Conservation (phyloP, 1,140 invertebrate genomes). For the Heliconius eleuchia region DNA sequence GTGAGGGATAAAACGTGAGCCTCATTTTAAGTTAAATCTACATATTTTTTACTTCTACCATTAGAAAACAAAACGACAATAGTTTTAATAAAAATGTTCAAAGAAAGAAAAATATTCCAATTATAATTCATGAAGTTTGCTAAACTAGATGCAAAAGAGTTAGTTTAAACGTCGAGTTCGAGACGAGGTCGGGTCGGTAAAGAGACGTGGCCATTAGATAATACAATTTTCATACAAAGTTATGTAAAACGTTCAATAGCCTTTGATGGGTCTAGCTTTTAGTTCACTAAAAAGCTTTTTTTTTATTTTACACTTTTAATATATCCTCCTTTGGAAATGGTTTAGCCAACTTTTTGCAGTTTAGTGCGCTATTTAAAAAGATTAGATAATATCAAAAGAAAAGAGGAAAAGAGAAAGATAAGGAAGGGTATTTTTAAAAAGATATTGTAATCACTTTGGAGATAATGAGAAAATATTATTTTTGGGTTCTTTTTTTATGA, state of each 20-base stretch:
- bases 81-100: neutral
- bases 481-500: no score
- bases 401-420: no score
- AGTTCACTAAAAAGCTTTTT: neutral
- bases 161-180: constrained; percentile 4
- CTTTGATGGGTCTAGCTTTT: constrained; percentile 38
- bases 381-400: no score
- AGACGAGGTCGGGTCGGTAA: neutral
- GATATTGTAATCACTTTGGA: no score
- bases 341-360: no score
- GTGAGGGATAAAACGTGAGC: neutral
- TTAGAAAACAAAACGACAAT: neutral
- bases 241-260: constrained; percentile 50
- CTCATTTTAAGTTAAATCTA: neutral
- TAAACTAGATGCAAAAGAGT: constrained; percentile 18
- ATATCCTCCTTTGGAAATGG: neutral
- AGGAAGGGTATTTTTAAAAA: no score
- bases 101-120: neutral
- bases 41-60: neutral
- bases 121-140: neutral
- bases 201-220: constrained; percentile 31
- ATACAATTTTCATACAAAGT: constrained; percentile 58
- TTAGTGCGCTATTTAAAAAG: no score
- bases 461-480: no score
- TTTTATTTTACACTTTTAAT: neutral